Evolutionary conservation across 2,113 vertebrate species (phyloP).

Genomic region (Phalacrocorax aristotelis): DNA sequence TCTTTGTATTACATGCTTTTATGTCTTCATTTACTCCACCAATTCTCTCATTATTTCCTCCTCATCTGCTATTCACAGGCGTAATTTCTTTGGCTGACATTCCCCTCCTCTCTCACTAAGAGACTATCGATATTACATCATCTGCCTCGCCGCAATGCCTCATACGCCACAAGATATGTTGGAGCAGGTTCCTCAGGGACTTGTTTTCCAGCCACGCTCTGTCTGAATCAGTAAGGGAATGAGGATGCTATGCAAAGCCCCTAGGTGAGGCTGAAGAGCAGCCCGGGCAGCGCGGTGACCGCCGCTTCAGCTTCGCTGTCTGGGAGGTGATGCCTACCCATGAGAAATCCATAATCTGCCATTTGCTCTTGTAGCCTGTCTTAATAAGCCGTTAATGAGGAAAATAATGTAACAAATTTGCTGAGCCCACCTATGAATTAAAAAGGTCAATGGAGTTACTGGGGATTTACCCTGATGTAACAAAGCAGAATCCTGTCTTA

Average conservation of each 20-base stretch:
- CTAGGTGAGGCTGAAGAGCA: constrained; percentile 18
- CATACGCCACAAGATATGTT: constrained; percentile 55
- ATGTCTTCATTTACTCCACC: constrained; percentile 68
- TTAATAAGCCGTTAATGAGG: constrained; percentile 39
- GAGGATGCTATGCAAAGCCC: constrained; percentile 37
- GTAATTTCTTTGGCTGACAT: constrained; percentile 64
- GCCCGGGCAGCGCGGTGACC: background rate
- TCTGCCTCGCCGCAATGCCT: constrained; percentile 56
- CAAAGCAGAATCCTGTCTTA: background rate
- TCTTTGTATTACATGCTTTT: constrained; percentile 56
- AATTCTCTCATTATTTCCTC: constrained; percentile 65
- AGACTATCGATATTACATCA: constrained; percentile 74
- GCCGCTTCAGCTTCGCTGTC: background rate
- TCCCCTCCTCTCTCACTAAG: constrained; percentile 69
- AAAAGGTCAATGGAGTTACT: background rate
- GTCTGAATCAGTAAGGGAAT: constrained; percentile 39
- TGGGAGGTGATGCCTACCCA: background rate
- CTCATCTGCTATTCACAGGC: constrained; percentile 62
- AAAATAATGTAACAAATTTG: constrained; percentile 3
- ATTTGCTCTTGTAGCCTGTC: constrained; percentile 27
- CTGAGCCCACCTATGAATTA: background rate
- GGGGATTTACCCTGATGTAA: background rate
- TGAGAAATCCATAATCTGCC: constrained; percentile 47
- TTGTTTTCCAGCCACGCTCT: constrained; percentile 47
- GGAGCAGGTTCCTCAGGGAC: constrained; percentile 54